Conservation (phyloP, 2,888 invertebrate species). For the Drosophila ezoana region DNA sequence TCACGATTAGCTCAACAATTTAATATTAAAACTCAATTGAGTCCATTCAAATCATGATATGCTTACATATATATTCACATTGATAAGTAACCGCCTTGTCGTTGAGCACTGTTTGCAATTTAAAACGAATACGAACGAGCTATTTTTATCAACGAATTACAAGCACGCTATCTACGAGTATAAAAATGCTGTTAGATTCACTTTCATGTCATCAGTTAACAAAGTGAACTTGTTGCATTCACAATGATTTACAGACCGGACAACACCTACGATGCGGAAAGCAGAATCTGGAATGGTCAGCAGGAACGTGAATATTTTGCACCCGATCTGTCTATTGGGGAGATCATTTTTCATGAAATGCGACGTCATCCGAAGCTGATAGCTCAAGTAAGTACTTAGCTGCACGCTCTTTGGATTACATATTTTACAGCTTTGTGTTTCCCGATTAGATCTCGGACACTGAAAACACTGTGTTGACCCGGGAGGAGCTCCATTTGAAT, state of each 20-base stretch:
- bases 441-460: conserved; percentile 65
- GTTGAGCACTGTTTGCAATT: too few species aligned
- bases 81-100: too few species aligned
- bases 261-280: conserved; percentile 33
- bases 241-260: conserved; percentile 33
- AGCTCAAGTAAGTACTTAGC: conserved; percentile 34
- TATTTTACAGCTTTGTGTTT: not conserved
- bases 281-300: conserved; percentile 54
- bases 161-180: not conserved
- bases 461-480: conserved; percentile 55
- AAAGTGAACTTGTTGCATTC: accelerated
- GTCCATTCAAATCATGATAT: too few species aligned
- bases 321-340: conserved; percentile 57
- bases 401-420: not conserved
- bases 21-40: not conserved
- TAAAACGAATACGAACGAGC: not conserved
- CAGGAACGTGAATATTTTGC: conserved; percentile 27
- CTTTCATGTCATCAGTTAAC: not conserved
- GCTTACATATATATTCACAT: too few species aligned
- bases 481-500: conserved; percentile 53
- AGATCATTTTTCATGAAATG: conserved; percentile 59
- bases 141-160: not conserved
- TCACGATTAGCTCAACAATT: conserved; percentile 2
- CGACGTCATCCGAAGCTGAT: conserved; percentile 49
- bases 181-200: not conserved